Evolutionary conservation across 2,797 vertebrate species (phyloP), one percentile per base, ranked within the genome.

Genomic region (Anguilla marmorata): DNA sequence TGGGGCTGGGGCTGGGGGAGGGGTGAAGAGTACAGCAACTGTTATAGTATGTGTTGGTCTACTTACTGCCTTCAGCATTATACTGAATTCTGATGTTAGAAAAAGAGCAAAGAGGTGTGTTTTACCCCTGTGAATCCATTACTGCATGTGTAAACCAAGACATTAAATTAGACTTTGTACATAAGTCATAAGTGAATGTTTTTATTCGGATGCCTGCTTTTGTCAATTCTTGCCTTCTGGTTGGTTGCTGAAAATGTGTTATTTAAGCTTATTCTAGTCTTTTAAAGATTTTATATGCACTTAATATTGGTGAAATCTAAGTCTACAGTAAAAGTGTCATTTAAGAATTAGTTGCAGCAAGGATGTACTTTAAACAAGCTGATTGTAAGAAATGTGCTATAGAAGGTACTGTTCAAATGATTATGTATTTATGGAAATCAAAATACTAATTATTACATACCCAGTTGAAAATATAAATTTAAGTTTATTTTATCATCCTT

Each of bases 191-290:
- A 92, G 94, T 93, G 69, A 85, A 92, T 94, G 94, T 95, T 97
- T 97, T 96, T 96, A 97, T 98, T 97, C 96, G 95, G 95, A 94
- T 95, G 95, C 96, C 96, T 96, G 95, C 95, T 92, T 94, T 94
- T 91, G 92, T 95, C 95, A 96, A 95, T 96, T 95, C 96, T 95
- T 96, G 19, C 58, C 93, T 91, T 91, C 88, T 89, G 89, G 91
- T 92, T 96, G 94, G 95, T 96, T 96, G 96, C 95, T 96, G 94
- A 97, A 97, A 97, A 98, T 97, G 97, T 95, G 14, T 0, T 93
- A n/a, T 69, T 27, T 69, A 69, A 69, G 21, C 3, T 27, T 69
- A n/a, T 69, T 69, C n/a, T 69, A 9, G 92, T 91, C 94, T 97
- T 97, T 94, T 96, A 92, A 93, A 48, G 89, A 92, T 89, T 89